Percentiles rank a stretch among this genome's conserved stretches.
phyloP scores from a whole-genome alignment of 2,888 invertebrate genomes.

The Dicyrtomina minuta region DNA sequence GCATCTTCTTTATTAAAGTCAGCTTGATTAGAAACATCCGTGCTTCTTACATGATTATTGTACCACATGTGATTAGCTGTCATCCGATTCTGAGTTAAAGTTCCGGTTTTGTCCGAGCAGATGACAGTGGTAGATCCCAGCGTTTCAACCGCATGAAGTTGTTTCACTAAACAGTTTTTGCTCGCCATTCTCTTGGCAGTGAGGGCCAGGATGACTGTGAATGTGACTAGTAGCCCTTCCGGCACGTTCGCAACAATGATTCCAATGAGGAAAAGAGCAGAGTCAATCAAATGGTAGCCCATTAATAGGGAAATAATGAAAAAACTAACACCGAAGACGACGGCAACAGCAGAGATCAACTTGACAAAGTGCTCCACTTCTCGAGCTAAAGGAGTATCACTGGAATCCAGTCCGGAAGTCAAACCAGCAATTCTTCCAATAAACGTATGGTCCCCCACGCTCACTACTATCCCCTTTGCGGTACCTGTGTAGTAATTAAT shows the following conservation, averaged over 20 bases:
- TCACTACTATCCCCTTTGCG: no score
- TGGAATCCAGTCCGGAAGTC: conserved; percentile 66
- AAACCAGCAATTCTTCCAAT: conserved; percentile 72
- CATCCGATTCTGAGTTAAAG: conserved; percentile 35
- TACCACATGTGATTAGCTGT: conserved; percentile 32
- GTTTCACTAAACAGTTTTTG: conserved; percentile 73
- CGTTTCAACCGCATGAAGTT: conserved; percentile 65
- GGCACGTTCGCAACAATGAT: conserved; percentile 33
- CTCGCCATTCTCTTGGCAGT: conserved; percentile 99
- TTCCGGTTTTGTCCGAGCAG: conserved; percentile 62
- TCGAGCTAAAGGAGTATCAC: conserved; percentile 73
- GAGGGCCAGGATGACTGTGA: conserved; percentile 97
- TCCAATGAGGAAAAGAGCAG: conserved; percentile 66
- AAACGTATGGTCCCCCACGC: conserved; percentile 68
- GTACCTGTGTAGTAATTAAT: no score
- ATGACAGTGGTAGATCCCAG: conserved; percentile 65
- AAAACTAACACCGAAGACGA: conserved; percentile 53
- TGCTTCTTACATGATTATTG: conserved; percentile 26
- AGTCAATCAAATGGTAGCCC: conserved; percentile 64
- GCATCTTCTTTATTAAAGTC: conserved; percentile 53
- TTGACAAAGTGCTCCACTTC: conserved; percentile 73
- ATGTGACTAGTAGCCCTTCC: conserved; percentile 73
- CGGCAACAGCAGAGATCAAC: conserved; percentile 41
- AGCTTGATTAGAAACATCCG: conserved; percentile 3
- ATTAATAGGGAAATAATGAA: conserved; percentile 41